These are phyloP conservation scores for Aphodius sticticus DNA, from an alignment of 2,888 invertebrate species.

Conservation along the genomic window DNA sequence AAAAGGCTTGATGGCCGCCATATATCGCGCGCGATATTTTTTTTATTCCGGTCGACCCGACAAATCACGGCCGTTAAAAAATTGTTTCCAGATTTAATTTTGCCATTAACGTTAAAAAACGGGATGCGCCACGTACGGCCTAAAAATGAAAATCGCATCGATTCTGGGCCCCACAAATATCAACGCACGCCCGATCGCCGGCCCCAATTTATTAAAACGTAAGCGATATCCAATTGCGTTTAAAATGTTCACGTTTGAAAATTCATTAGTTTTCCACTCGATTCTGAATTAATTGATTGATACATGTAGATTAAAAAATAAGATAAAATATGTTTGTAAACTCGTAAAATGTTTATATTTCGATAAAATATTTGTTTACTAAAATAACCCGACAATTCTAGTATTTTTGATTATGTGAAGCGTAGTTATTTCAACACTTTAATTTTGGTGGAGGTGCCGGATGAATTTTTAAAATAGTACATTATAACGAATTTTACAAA, in stretches of 20 bases:
- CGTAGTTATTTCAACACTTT: no score
- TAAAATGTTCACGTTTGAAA: not conserved
- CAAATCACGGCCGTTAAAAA: not conserved
- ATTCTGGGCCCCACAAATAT: not conserved
- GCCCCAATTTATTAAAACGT: not conserved
- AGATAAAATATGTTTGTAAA: no score
- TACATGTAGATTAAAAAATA: not conserved
- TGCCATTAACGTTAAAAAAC: not conserved
- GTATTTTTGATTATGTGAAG: no score
- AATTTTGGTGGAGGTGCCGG: no score
- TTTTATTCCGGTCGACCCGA: not conserved
- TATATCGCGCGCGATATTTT: conserved; percentile 4
- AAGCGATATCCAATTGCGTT: not conserved
- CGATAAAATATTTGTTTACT: no score
- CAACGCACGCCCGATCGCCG: not conserved
- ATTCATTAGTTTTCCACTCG: not conserved
- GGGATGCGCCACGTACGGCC: not conserved
- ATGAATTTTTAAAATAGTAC: no score
- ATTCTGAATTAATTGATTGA: not conserved
- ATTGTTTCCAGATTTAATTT: not conserved
- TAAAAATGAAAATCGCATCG: conserved; percentile 4
- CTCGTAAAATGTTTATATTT: no score
- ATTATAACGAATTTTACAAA: no score
- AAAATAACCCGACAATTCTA: no score
- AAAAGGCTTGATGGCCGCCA: not conserved